Conservation (phyloP, 2,797 vertebrate species). For the Dryobates pubescens region DNA sequence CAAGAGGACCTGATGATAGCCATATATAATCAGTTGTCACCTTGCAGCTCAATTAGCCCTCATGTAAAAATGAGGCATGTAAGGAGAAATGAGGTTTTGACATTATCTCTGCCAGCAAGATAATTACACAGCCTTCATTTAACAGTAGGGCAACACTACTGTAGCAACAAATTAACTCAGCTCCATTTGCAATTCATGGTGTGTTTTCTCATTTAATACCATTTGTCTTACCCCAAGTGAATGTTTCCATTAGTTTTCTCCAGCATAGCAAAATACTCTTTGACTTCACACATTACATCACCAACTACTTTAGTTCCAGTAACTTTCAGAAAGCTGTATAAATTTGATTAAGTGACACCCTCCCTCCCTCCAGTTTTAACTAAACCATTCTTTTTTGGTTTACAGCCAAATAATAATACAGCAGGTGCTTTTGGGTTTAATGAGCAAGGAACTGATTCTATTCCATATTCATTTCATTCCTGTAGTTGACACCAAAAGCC, state of each 20-base stretch:
- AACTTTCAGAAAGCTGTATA: conserved; percentile 58
- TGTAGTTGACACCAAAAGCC: not conserved
- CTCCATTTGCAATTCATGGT: conserved; percentile 88
- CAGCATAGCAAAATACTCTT: conserved; percentile 75
- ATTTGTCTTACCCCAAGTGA: conserved; percentile 88
- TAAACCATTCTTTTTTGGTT: conserved; percentile 51
- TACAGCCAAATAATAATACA: conserved; percentile 57
- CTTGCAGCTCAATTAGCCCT: conserved; percentile 88
- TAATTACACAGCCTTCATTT: conserved; percentile 89
- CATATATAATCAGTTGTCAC: conserved; percentile 86
- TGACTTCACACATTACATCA: conserved; percentile 76
- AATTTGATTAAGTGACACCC: conserved; percentile 31
- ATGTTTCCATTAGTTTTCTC: conserved; percentile 82
- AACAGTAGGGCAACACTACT: conserved; percentile 88
- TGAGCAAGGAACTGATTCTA: conserved; percentile 19
- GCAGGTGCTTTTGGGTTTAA: conserved; percentile 27
- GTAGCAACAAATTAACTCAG: conserved; percentile 88
- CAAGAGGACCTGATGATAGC: conserved; percentile 78
- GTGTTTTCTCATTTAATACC: conserved; percentile 87
- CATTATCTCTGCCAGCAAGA: conserved; percentile 88
- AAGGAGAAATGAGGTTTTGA: conserved; percentile 88
- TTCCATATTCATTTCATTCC: not conserved
- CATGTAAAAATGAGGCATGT: conserved; percentile 87
- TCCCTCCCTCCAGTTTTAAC: conserved; percentile 3
- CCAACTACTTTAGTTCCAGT: conserved; percentile 64